Conservation (phyloP, 2,888 invertebrate species). For the Eilema depressum region DNA sequence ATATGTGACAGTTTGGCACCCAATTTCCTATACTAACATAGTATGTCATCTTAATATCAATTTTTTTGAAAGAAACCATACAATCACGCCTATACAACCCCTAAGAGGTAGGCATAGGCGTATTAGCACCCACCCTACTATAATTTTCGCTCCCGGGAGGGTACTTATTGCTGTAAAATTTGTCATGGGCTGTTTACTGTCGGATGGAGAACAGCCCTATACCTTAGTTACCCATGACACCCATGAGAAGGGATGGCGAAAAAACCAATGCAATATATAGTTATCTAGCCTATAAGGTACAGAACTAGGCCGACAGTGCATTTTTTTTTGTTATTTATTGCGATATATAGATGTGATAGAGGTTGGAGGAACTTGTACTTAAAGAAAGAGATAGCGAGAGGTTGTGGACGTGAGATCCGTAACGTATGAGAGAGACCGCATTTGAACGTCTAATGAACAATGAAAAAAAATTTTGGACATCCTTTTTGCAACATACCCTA, state of each 20-base stretch:
- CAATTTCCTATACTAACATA: too few species aligned
- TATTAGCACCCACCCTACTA: too few species aligned
- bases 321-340: conserved; percentile 49
- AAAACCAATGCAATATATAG: neutral
- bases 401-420: conserved; percentile 35
- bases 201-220: too few species aligned
- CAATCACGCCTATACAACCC: too few species aligned
- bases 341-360: conserved; percentile 37
- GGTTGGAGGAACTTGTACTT: conserved; percentile 62
- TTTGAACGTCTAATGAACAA: conserved; percentile 19
- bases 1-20: too few species aligned
- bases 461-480: conserved; percentile 23
- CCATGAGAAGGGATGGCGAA: neutral
- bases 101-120: too few species aligned
- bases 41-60: too few species aligned
- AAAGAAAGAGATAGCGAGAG: conserved; percentile 39
- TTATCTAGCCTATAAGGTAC: neutral
- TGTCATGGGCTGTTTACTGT: too few species aligned
- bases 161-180: too few species aligned
- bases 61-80: too few species aligned
- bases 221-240: too few species aligned
- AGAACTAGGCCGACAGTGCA: neutral
- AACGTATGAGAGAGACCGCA: conserved; percentile 32
- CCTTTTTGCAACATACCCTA: conserved; percentile 13
- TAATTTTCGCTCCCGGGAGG: too few species aligned